A percentile compares a stretch with the other conserved stretches of the same genome.
Conservation (phyloP, 2,888 invertebrate genomes). For the Saturnia pavonia region DNA sequence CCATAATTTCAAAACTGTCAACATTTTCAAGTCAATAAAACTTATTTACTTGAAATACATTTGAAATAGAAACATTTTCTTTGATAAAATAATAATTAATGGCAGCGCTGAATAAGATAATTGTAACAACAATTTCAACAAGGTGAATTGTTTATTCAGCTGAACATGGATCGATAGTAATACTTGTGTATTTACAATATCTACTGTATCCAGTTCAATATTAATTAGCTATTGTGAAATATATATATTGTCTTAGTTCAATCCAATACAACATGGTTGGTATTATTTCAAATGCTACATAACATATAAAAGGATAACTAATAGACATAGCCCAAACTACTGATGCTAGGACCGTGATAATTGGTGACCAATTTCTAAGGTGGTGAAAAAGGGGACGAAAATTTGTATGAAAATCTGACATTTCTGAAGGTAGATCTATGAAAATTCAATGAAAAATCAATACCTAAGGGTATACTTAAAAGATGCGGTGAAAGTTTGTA, state of each 20-base stretch:
- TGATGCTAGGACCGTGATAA: too few relatives aligned
- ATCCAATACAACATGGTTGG: not conserved
- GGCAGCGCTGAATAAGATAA: conserved; percentile 1
- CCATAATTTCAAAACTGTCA: not conserved
- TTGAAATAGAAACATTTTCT: conserved; percentile 8
- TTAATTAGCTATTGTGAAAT: not conserved
- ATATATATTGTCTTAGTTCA: not conserved
- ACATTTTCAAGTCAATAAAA: not conserved
- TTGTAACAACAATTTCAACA: conserved; percentile 4
- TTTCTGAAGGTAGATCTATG: too few relatives aligned
- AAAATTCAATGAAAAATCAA: too few relatives aligned
- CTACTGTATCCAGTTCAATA: not conserved
- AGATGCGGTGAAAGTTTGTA: too few relatives aligned
- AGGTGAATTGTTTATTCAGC: not conserved
- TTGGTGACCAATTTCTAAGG: too few relatives aligned
- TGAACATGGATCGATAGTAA: conserved; percentile 1
- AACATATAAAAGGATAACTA: too few relatives aligned
- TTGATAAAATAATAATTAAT: conserved; percentile 8
- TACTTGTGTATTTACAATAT: not conserved
- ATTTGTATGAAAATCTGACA: too few relatives aligned
- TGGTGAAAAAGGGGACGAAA: too few relatives aligned
- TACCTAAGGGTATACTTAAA: too few relatives aligned
- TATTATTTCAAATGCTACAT: not conserved
- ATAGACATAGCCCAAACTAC: too few relatives aligned
- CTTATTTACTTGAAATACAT: not conserved